These are phyloP conservation scores for Ptilonorhynchus violaceus DNA, from an alignment of 2,113 vertebrate species.

Conservation along the genomic window DNA sequence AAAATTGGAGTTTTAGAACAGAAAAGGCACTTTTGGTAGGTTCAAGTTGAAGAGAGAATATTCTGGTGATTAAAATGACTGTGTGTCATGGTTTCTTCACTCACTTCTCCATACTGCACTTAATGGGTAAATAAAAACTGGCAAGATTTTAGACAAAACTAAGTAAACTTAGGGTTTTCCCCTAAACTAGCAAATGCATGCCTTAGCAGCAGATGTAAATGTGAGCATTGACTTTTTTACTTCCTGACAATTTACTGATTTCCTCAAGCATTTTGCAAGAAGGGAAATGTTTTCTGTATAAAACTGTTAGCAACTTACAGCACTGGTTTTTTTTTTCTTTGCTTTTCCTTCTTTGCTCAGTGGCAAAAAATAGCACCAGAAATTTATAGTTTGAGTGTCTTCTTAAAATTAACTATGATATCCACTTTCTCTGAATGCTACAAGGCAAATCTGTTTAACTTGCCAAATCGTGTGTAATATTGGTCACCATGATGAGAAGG, in stretches of 20 bases:
- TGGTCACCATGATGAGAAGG: neutral
- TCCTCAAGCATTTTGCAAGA: neutral
- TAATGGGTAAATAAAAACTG: neutral
- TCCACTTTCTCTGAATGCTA: neutral
- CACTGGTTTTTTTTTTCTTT: neutral
- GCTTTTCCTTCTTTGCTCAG: neutral
- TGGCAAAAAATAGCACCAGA: neutral
- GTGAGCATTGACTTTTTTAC: neutral
- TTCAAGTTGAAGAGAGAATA: neutral
- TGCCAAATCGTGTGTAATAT: neutral
- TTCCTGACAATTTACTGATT: neutral
- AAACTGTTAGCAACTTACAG: neutral
- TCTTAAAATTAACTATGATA: neutral
- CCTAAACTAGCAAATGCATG: neutral
- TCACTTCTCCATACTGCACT: neutral
- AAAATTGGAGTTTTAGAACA: neutral
- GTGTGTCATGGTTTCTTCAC: neutral
- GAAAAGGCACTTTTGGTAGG: neutral
- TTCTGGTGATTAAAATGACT: neutral
- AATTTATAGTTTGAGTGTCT: neutral
- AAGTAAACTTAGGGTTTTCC: neutral
- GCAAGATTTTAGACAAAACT: neutral
- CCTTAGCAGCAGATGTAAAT: neutral
- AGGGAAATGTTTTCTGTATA: neutral
- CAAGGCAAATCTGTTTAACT: neutral